These are phyloP conservation scores for Stigmatopora nigra DNA, from an alignment of 2,113 vertebrate genomes.

Conservation along the genomic window DNA sequence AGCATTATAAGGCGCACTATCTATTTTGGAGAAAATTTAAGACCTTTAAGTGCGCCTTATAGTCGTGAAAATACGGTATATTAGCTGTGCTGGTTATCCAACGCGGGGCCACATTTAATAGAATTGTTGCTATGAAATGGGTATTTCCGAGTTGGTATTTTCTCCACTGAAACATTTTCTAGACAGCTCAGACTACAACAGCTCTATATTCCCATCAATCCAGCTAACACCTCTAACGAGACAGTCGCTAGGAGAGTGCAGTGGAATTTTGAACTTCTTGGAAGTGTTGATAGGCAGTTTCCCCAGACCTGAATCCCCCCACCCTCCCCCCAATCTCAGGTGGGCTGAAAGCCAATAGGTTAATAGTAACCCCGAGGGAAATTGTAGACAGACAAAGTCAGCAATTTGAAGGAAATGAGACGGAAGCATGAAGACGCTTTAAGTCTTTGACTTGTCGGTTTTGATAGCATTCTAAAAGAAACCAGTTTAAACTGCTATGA, in stretches of 20 bases:
- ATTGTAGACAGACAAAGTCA: neutral
- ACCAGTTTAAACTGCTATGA: neutral
- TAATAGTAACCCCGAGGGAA: neutral
- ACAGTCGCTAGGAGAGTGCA: neutral
- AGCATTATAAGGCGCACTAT: too few species aligned
- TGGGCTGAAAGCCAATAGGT: constrained; percentile 1
- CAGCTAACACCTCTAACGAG: neutral
- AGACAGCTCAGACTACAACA: neutral
- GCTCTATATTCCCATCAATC: neutral
- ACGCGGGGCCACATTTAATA: neutral
- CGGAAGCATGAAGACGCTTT: neutral
- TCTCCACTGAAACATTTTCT: neutral
- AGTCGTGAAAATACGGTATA: too few species aligned
- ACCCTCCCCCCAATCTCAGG: neutral
- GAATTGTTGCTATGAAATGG: neutral
- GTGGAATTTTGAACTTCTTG: neutral
- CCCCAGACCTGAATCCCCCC: neutral
- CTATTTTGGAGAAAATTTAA: too few species aligned
- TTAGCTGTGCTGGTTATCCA: neutral
- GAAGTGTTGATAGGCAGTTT: neutral
- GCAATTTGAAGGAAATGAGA: neutral
- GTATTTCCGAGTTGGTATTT: neutral
- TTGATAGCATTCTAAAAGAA: neutral
- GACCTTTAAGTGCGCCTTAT: too few species aligned
- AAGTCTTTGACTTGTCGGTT: neutral